Conservation (phyloP, 2,888 invertebrate genomes). For the Villa cingulata region DNA sequence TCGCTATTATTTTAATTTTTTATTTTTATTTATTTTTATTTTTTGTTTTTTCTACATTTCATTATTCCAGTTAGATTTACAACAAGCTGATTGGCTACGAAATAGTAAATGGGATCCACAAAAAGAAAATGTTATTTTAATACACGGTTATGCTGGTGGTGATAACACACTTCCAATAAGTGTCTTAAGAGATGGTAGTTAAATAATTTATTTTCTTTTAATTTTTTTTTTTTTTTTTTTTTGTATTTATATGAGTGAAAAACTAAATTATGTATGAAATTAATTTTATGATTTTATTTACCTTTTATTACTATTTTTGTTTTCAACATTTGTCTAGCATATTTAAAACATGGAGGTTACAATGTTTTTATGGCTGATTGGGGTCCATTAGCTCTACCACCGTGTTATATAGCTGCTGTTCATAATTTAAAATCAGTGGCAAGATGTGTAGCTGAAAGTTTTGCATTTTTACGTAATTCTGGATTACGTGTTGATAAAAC, state of each 20-base stretch:
- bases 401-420: constrained; percentile 62
- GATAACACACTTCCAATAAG: constrained; percentile 58
- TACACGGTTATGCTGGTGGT: constrained; percentile 69
- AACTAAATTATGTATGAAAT: background rate
- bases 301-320: background rate
- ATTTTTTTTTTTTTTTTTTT: too few species aligned
- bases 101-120: constrained; percentile 55
- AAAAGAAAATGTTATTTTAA: constrained; percentile 53
- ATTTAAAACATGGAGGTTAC: constrained; percentile 56
- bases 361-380: constrained; percentile 67
- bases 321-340: constrained; percentile 40
- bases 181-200: constrained; percentile 55
- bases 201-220: too few species aligned
- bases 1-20: background rate
- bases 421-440: constrained; percentile 60
- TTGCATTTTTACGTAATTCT: constrained; percentile 47
- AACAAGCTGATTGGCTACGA: constrained; percentile 57
- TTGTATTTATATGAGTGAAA: background rate
- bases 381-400: constrained; percentile 54
- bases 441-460: constrained; percentile 50
- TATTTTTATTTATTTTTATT: background rate
- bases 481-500: constrained; percentile 51
- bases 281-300: background rate
- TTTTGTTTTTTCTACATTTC: background rate
- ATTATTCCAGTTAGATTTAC: constrained; percentile 40